phyloP scores from a whole-genome alignment of 2,113 vertebrate genomes.

The Myotis brandtii region DNA sequence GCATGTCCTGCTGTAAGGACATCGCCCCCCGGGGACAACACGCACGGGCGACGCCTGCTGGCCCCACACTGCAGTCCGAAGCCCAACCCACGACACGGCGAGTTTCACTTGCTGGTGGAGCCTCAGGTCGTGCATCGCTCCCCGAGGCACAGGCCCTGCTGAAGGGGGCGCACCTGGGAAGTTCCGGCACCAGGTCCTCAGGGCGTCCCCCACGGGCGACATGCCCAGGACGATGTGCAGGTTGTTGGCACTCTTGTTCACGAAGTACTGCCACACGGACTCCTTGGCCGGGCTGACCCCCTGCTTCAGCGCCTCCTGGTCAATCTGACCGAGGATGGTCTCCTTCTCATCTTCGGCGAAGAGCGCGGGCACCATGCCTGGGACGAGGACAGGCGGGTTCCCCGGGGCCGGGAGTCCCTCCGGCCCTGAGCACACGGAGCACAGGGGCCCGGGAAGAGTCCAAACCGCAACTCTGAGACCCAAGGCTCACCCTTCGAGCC shows the following conservation, averaged over 20 bases:
- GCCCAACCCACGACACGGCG: rapidly evolving
- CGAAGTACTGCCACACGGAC: conserved; percentile 95
- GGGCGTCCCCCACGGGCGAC: conserved; percentile 94
- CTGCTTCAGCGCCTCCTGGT: conserved; percentile 90
- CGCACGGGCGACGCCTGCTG: rapidly evolving
- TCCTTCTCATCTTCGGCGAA: conserved; percentile 97
- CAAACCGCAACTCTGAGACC: background rate
- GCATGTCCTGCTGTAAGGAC: rapidly evolving
- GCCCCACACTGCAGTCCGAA: rapidly evolving
- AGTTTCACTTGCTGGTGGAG: rapidly evolving
- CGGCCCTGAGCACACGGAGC: background rate
- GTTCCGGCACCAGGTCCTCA: conserved; percentile 95
- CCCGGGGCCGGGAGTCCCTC: too few relatives aligned
- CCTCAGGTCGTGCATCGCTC: rapidly evolving
- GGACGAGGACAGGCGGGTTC: background rate
- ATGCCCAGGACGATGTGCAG: conserved; percentile 96
- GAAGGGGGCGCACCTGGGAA: conserved; percentile 92
- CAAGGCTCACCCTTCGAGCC: background rate
- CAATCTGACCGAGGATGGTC: conserved; percentile 89
- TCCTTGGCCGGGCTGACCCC: conserved; percentile 92
- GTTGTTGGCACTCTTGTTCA: conserved; percentile 95
- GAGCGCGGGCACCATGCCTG: conserved; percentile 96
- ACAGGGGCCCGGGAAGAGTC: rapidly evolving
- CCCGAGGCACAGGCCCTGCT: rapidly evolving
- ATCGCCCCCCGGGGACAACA: rapidly evolving